These are phyloP conservation scores for Callimorpha dominula DNA, from an alignment of 2,888 invertebrate species.

Conservation along the genomic window DNA sequence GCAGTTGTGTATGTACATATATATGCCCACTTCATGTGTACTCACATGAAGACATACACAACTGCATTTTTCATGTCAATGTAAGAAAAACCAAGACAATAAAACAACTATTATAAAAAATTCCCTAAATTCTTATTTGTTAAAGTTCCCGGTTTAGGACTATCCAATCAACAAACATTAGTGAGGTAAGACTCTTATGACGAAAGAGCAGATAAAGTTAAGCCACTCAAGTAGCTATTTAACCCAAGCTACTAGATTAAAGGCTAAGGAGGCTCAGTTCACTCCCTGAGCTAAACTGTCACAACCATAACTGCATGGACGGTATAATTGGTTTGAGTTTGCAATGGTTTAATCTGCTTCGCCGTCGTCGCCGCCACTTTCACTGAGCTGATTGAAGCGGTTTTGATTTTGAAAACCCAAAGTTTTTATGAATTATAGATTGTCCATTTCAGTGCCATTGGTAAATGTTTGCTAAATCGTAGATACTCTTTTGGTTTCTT, in stretches of 20 bases:
- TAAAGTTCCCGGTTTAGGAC: slow-evolving; percentile 18
- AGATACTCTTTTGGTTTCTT: neutral
- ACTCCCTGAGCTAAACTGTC: neutral
- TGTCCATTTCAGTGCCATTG: neutral
- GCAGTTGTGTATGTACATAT: too few species aligned
- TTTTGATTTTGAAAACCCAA: neutral
- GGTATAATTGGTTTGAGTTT: neutral
- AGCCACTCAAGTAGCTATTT: slow-evolving; percentile 26
- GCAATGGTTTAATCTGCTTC: neutral
- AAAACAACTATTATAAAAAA: neutral
- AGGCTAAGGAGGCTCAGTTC: slow-evolving; percentile 16
- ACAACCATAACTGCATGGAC: neutral
- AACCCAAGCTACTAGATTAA: slow-evolving; percentile 18
- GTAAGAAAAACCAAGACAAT: neutral
- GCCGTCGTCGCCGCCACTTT: neutral
- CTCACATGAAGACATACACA: too few species aligned
- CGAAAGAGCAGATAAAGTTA: slow-evolving; percentile 26
- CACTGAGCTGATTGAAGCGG: neutral
- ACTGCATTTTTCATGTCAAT: too few species aligned
- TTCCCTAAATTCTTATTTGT: slow-evolving; percentile 9
- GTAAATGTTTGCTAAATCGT: neutral
- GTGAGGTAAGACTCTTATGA: slow-evolving; percentile 27
- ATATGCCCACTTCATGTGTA: too few species aligned
- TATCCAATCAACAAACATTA: slow-evolving; percentile 25
- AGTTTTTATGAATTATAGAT: neutral